These are phyloP conservation scores for Ataeniobius toweri DNA, from an alignment of 2,797 vertebrate species.

Conservation along the genomic window DNA sequence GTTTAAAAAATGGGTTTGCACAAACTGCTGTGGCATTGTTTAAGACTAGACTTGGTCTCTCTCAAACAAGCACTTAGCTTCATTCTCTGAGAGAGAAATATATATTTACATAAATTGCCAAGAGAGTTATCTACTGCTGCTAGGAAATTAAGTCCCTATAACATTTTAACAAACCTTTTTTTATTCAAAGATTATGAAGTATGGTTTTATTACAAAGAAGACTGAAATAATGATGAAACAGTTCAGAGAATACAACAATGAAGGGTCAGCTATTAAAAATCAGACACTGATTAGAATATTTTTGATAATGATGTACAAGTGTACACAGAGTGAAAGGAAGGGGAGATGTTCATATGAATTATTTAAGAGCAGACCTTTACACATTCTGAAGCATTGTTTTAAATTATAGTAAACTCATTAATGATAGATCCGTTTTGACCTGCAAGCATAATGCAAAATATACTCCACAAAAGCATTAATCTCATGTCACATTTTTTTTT, in stretches of 20 bases:
- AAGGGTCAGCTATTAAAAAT: neutral
- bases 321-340: neutral
- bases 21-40: too few relatives aligned
- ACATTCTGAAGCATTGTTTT: neutral
- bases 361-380: slow-evolving; percentile 24
- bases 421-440: slow-evolving; percentile 1
- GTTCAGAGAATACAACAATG: too few relatives aligned
- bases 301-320: neutral
- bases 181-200: neutral
- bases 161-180: neutral
- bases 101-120: too few relatives aligned
- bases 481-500: neutral
- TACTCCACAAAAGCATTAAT: slow-evolving; percentile 11
- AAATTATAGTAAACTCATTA: neutral
- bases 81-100: too few relatives aligned
- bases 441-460: slow-evolving; percentile 21
- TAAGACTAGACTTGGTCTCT: too few relatives aligned
- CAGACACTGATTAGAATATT: neutral
- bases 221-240: neutral
- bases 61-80: too few relatives aligned
- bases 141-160: too few relatives aligned
- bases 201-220: neutral
- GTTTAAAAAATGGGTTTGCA: too few relatives aligned
- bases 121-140: too few relatives aligned
- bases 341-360: slow-evolving; percentile 6